These are phyloP conservation scores for Acronicta psi DNA, from an alignment of 2,888 invertebrate genomes.

Conservation along the genomic window DNA sequence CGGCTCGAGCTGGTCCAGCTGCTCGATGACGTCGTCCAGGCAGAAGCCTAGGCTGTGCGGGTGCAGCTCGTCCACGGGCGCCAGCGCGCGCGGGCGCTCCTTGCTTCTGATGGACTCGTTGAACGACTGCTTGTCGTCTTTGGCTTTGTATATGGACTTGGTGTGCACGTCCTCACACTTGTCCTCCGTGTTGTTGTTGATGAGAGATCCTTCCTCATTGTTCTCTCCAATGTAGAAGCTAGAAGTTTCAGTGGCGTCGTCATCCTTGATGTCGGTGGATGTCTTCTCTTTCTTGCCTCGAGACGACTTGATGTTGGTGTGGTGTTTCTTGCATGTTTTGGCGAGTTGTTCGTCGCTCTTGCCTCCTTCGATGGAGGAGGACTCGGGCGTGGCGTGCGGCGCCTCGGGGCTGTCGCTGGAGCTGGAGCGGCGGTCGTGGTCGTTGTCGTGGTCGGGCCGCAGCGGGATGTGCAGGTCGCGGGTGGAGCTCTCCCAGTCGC, in stretches of 20 bases:
- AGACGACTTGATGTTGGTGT: conserved; percentile 81
- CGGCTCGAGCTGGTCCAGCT: conserved; percentile 61
- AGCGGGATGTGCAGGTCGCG: conserved; percentile 80
- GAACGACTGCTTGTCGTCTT: conserved; percentile 78
- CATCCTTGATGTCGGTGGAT: conserved; percentile 74
- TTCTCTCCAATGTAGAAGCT: conserved; percentile 78
- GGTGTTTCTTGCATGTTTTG: conserved; percentile 79
- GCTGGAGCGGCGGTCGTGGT: conserved; percentile 50
- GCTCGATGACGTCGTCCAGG: conserved; percentile 68
- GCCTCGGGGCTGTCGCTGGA: conserved; percentile 59
- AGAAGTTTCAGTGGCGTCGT: conserved; percentile 73
- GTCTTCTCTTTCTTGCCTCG: conserved; percentile 70
- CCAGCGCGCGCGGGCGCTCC: conserved; percentile 68
- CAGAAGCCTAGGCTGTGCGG: conserved; percentile 62
- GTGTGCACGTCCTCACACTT: conserved; percentile 36
- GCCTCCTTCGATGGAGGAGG: conserved; percentile 63
- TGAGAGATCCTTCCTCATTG: conserved; percentile 43
- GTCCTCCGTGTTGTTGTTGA: conserved; percentile 37
- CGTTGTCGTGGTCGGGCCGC: conserved; percentile 56
- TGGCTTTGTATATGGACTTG: conserved; percentile 65
- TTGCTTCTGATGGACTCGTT: conserved; percentile 77
- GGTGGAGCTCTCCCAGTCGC: conserved; percentile 83
- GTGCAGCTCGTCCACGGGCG: conserved; percentile 68
- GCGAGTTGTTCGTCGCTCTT: conserved; percentile 60
- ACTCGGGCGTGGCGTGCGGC: conserved; percentile 64